A percentile compares a stretch with the other conserved stretches of the same genome.
phyloP scores from a whole-genome alignment of 2,888 invertebrate genomes.

The Pasiphila rectangulata region DNA sequence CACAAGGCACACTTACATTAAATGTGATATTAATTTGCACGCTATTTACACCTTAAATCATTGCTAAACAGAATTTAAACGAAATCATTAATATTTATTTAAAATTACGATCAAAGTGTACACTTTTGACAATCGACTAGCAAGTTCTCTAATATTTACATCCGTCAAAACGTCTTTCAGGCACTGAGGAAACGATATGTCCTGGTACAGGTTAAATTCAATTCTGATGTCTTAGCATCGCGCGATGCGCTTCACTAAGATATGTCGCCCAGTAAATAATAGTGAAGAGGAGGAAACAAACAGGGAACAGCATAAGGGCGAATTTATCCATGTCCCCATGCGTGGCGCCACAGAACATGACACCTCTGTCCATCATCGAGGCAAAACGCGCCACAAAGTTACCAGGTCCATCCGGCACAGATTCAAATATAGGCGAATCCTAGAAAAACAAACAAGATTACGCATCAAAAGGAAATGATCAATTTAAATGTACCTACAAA shows the following conservation, averaged over 20 bases:
- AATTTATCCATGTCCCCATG: slow-evolving; percentile 81
- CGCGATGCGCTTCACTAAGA: slow-evolving; percentile 77
- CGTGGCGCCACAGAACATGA: slow-evolving; percentile 83
- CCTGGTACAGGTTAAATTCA: slow-evolving; percentile 23
- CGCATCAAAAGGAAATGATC: not conserved
- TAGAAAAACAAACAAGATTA: slow-evolving; percentile 37
- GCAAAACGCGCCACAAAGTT: slow-evolving; percentile 56
- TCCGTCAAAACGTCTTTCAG: slow-evolving; percentile 40
- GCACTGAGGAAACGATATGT: slow-evolving; percentile 42
- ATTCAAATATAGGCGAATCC: slow-evolving; percentile 74
- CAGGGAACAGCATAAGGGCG: slow-evolving; percentile 81
- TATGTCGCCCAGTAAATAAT: slow-evolving; percentile 83
- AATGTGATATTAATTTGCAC: slow-evolving; percentile 10
- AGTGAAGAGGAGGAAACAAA: slow-evolving; percentile 80
- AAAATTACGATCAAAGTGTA: slow-evolving; percentile 28
- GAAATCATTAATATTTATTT: slow-evolving; percentile 5
- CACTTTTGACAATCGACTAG: slow-evolving; percentile 59
- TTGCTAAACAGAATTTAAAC: slow-evolving; percentile 1
- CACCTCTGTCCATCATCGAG: slow-evolving; percentile 72
- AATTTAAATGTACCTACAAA: not conserved
- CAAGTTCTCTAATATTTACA: slow-evolving; percentile 69
- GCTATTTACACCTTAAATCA: slow-evolving; percentile 13
- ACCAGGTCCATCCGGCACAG: slow-evolving; percentile 57
- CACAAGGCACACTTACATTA: slow-evolving; percentile 26
- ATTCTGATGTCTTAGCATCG: slow-evolving; percentile 45